Evolutionary conservation across 2,888 invertebrate species (phyloP).

Genomic region (Stenurella melanura): DNA sequence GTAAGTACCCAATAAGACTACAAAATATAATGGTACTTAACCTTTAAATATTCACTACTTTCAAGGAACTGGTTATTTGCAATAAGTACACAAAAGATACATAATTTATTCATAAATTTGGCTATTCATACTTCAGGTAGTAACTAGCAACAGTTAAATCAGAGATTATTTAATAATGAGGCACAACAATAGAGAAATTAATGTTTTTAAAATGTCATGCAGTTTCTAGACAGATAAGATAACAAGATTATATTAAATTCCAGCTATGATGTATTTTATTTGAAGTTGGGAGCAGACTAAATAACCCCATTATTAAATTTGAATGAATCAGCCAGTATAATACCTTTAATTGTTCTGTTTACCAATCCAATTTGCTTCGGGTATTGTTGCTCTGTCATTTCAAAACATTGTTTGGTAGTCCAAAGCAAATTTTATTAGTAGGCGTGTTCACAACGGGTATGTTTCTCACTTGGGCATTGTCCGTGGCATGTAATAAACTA

Average conservation of each 20-base stretch:
- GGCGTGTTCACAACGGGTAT: neutral
- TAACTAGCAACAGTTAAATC: neutral
- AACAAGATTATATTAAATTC: neutral
- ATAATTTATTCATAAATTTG: neutral
- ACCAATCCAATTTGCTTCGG: conserved; percentile 19
- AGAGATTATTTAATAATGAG: neutral
- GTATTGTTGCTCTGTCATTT: conserved; percentile 32
- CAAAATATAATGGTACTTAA: no score
- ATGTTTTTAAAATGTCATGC: neutral
- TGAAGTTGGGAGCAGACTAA: conserved; percentile 8
- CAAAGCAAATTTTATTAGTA: conserved; percentile 8
- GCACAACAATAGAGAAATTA: neutral
- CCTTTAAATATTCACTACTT: no score
- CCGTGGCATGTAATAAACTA: neutral
- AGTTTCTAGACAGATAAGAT: neutral
- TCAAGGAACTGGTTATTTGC: no score
- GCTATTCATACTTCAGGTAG: neutral
- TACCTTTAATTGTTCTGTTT: conserved; percentile 24
- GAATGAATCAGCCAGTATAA: conserved; percentile 8
- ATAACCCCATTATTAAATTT: conserved; percentile 1
- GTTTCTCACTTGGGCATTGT: neutral
- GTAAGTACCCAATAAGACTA: no score
- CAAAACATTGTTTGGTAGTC: conserved; percentile 7
- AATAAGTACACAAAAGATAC: no score
- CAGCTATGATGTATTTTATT: neutral